Percentiles rank a stretch among this genome's conserved stretches.
Conservation (phyloP, 2,113 vertebrate species). For the Nycticebus coucang region DNA sequence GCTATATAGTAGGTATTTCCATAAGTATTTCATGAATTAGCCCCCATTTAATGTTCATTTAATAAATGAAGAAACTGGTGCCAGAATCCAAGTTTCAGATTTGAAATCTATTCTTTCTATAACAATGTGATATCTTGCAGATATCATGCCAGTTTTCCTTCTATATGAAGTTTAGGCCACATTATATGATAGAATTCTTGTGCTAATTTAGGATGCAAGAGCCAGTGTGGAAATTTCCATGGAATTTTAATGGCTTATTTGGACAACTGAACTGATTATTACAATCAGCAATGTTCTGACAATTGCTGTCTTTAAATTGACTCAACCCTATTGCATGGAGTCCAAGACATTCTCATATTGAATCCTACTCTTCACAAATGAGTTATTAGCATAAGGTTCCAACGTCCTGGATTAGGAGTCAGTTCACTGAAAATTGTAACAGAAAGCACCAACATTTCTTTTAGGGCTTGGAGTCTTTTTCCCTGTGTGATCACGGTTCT, state of each 20-base stretch:
- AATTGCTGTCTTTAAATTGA: neutral
- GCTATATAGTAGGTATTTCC: neutral
- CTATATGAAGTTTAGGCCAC: neutral
- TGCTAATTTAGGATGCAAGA: neutral
- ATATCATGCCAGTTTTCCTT: neutral
- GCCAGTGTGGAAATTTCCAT: neutral
- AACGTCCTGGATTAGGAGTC: neutral
- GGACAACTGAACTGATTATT: neutral
- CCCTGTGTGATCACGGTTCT: neutral
- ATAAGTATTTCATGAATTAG: neutral
- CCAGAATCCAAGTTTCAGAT: neutral
- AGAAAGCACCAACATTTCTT: neutral
- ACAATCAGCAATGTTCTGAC: neutral
- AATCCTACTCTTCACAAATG: neutral
- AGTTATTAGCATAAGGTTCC: neutral
- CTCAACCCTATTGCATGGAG: neutral
- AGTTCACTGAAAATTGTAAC: neutral
- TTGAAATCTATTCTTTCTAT: neutral
- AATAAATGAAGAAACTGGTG: neutral
- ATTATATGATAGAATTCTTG: neutral
- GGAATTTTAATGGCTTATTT: neutral
- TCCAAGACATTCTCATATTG: neutral
- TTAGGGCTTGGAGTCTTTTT: neutral
- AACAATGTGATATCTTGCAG: neutral
- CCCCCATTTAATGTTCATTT: neutral